Base-by-base conservation (phyloP, 23 tunicate genomes). In the Botrylloides violaceus region DNA sequence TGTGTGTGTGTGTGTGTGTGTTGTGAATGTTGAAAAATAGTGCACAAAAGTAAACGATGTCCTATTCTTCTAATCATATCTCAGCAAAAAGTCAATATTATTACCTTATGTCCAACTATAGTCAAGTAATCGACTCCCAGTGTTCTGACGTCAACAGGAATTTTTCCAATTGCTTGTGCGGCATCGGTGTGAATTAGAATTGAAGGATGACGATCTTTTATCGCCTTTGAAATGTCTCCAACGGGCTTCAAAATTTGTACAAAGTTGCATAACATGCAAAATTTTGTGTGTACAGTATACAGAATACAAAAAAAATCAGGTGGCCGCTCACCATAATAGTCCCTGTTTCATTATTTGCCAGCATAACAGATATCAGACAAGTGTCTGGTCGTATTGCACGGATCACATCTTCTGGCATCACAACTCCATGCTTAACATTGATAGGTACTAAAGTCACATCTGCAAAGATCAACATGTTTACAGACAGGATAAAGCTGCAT, bases 301-400 rank as follows among this genome's bases (percentile, higher is more conserved):
- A 48, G 19, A 48, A 48, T 59, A 28, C 7, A 21, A 7, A 59
- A 59, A 23, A 59, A 12, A 59, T 59, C 30, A 26, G 30, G 27
- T 60, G 27, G 22, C 24, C 22, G 9, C 31, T 64, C 37, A 90
- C 97, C 97, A 90, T 84, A 1, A 95, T 79, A 15, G 83, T 70
- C 48, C 99, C 99, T 28, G 99, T 95, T 71, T 95, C 99, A 76
- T 95, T 95, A 58, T 95, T 95, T 63, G 99, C 99, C 96, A 84
- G 60, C 95, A 95, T 95, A 6, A 95, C 66, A 28, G 86, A 70
- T 2, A 95, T 83, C 6, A 95, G 83, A 20, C 81, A 68, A 3
- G 99, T 95, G 33, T 82, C 70, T 12, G 84, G 79, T 35, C 61
- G 65, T 15, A 95, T 75, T 49, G 66, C 72, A 7, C 43, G 28